Base-by-base conservation (phyloP, 1,140 invertebrate genomes). In the Atta cephalotes region DNA sequence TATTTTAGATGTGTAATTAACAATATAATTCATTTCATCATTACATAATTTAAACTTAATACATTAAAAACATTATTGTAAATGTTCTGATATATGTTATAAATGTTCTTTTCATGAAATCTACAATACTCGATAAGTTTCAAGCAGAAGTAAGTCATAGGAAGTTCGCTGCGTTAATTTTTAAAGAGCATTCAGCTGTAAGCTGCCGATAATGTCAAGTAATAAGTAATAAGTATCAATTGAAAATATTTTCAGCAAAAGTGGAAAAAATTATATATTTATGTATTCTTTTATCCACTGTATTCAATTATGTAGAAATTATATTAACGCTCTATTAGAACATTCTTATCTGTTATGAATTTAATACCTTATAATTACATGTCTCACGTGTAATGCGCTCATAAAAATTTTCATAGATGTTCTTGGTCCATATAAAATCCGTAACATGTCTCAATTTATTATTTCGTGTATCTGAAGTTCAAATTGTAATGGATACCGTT, bases 111-210 rank as follows among this genome's bases (percentile, higher is more conserved):
- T 25, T 12, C 14, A 45, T 31, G 14, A 78, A 65, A 25, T 45
- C 21, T 65, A 21, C 18, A 65, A 79, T 45, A 79, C n/a, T 78
- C n/a, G 14, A 60, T 90, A 90, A 88, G 79, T 1, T 53, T 72
- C 70, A 51, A 71, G 3, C 51, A 74, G 51, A 56, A 56, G 51
- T 72, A 72, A 72, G 51, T 56, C 70, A n/a, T 51, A 28, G 71
- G 28, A 58, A 53, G 51, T 74, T 35, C 66, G 51, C 51, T 58
- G 28, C 25, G 28, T 74, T 74, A 74, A 74, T 74, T 58, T 74
- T 74, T 74, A 56, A 70, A 58, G 51, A 58, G 51, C 71, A 58
- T 60, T 58, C 53, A 39, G 12, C 71, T 74, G 71, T 74, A 58
- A 74, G 71, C 18, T 2, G 71, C 31, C 12, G 71, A 74, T 74